Evolutionary conservation across 1,140 invertebrate genomes (phyloP), one percentile per base, ranked within the genome.

Genomic region (Zaprionus nigranus): DNA sequence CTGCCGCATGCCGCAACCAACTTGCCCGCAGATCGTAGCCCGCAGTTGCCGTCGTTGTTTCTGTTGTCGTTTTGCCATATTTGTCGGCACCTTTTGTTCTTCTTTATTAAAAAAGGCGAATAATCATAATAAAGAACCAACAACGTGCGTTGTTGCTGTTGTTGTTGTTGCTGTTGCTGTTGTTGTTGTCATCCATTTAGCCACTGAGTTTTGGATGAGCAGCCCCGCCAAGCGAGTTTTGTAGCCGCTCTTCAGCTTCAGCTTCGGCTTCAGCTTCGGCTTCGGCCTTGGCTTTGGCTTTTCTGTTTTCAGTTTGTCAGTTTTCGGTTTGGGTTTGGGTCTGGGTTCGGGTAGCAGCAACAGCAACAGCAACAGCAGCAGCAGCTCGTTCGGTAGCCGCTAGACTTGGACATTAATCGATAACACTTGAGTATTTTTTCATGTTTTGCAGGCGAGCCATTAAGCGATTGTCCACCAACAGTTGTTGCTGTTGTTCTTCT

Each of bases 371-470:
- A n/a, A n/a, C n/a, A n/a, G n/a, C n/a, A 90, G 2, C 30, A 30
- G 30, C 28, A 28, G 80, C 82, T 85, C 88, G 87, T 91, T 87
- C 91, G 87, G 91, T 92, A 92, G 91, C 91, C 78, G 91, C 91
- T 91, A 90, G 84, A 92, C 85, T 90, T 91, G 88, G 91, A 92
- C 91, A 92, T 92, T 92, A 92, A 92, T 92, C 91, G 91, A 92
- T 92, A 92, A 92, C 88, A 92, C 91, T 92, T 92, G 91, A 92
- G 91, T 92, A 92, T 92, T 90, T 92, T 92, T 92, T 92, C 91
- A 92, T 92, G 91, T 92, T 91, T 79, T 78, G 78, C 79, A 92
- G 86, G 91, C 91, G 91, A 92, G 88, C 91, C 91, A 92, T 92
- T 92, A 92, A 92, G 88, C 87, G 91, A 92, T 92, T 92, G 91